A percentile compares a stretch with the other conserved stretches of the same genome.
Conservation (phyloP, 2,888 invertebrate genomes). For the Polietes domitor region DNA sequence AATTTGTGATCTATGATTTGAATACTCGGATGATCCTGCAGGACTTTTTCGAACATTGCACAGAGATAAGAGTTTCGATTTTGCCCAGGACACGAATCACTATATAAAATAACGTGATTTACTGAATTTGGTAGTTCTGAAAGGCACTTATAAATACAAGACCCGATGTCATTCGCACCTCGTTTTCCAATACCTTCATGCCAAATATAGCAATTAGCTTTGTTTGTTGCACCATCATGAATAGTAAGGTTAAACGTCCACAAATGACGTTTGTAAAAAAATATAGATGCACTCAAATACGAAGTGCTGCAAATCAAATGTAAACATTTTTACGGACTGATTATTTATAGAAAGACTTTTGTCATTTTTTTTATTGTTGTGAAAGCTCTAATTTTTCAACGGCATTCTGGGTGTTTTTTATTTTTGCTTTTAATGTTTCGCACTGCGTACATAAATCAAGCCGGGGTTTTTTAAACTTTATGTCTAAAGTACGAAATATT, state of each 20-base stretch:
- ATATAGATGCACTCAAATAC: too few species aligned
- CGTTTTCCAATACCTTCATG: background rate
- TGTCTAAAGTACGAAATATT: slow-evolving; percentile 29
- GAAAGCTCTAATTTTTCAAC: too few species aligned
- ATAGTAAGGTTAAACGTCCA: background rate
- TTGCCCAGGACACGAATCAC: too few species aligned
- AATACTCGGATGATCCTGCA: slow-evolving; percentile 53
- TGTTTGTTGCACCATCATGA: background rate
- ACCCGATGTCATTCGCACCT: background rate
- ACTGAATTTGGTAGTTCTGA: too few species aligned
- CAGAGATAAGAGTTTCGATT: too few species aligned
- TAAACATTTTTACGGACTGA: too few species aligned
- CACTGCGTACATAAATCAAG: slow-evolving; percentile 46
- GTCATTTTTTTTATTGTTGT: background rate
- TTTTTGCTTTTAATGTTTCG: slow-evolving; percentile 28
- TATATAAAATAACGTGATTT: too few species aligned
- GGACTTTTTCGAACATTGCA: slow-evolving; percentile 49
- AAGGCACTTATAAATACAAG: too few species aligned
- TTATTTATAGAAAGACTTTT: background rate
- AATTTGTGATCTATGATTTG: slow-evolving; percentile 64
- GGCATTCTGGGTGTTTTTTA: slow-evolving; percentile 1
- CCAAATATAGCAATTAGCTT: background rate
- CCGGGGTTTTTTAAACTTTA: slow-evolving; percentile 47
- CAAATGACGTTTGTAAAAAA: background rate
- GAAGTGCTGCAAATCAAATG: too few species aligned